Percentiles rank a stretch among this genome's conserved stretches.
Evolutionary conservation across 2,113 vertebrate species (phyloP).

Genomic region (Microtus oregoni): DNA sequence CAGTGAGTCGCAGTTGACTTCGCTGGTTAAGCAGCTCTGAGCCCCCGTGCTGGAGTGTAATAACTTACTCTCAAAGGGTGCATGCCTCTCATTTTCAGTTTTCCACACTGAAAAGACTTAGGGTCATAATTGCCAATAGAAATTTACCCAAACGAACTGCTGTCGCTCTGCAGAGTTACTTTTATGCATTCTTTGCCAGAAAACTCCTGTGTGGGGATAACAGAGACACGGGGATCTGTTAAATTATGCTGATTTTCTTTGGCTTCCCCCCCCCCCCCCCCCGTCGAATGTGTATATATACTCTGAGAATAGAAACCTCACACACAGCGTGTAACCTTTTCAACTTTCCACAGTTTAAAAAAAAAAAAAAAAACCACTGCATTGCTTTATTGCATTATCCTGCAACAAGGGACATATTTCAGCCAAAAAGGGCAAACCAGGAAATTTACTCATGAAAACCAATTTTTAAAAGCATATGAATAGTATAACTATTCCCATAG

Average conservation of each 20-base stretch:
- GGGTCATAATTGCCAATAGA: slow-evolving; percentile 49
- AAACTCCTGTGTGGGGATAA: slow-evolving; percentile 27
- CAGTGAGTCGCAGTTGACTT: not conserved
- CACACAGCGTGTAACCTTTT: slow-evolving; percentile 75
- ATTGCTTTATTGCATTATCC: slow-evolving; percentile 79
- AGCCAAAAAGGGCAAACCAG: slow-evolving; percentile 79
- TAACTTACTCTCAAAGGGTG: slow-evolving; percentile 37
- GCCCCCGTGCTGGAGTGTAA: not conserved
- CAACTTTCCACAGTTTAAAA: slow-evolving; percentile 74
- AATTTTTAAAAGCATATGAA: slow-evolving; percentile 74
- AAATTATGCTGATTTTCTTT: slow-evolving; percentile 10
- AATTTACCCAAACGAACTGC: slow-evolving; percentile 40
- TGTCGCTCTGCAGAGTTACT: slow-evolving; percentile 57
- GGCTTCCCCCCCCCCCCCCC: no score
- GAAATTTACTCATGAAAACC: slow-evolving; percentile 77
- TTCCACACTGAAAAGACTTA: not conserved
- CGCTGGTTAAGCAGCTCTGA: not conserved
- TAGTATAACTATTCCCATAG: slow-evolving; percentile 33
- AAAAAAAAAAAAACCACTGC: slow-evolving; percentile 55
- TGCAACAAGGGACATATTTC: slow-evolving; percentile 65
- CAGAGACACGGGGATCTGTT: slow-evolving; percentile 52
- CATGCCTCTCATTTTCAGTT: slow-evolving; percentile 33
- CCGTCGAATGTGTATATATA: slow-evolving; percentile 57
- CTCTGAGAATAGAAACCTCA: slow-evolving; percentile 62
- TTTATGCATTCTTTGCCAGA: slow-evolving; percentile 51